phyloP scores from a whole-genome alignment of 2,113 vertebrate genomes.

The Nestor notabilis region DNA sequence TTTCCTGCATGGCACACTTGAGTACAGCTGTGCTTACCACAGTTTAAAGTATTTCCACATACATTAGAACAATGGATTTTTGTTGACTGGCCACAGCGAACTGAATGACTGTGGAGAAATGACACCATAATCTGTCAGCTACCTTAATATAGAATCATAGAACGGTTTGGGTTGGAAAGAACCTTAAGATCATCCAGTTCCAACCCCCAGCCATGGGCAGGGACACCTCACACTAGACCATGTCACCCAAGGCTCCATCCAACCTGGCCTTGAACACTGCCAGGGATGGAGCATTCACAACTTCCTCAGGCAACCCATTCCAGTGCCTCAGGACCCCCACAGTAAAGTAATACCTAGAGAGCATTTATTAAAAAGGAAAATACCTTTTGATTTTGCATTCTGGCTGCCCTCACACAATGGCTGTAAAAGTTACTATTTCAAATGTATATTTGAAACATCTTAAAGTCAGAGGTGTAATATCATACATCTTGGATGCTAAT shows the following conservation, averaged over 20 bases:
- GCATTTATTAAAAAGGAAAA: neutral
- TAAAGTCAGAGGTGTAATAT: neutral
- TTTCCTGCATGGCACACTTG: slow-evolving; percentile 89
- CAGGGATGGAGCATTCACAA: no score
- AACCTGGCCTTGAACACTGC: no score
- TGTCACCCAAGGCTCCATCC: no score
- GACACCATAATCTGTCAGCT: neutral
- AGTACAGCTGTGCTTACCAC: slow-evolving; percentile 87
- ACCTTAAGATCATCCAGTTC: no score
- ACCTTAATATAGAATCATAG: neutral
- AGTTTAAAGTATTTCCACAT: slow-evolving; percentile 88
- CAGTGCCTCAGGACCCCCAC: no score
- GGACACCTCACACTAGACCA: no score
- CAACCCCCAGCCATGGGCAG: no score
- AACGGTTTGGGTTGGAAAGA: no score
- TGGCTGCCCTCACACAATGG: neutral
- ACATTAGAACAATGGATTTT: slow-evolving; percentile 85
- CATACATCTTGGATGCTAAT: neutral
- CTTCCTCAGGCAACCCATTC: no score
- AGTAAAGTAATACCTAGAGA: neutral
- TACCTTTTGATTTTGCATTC: neutral
- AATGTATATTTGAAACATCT: neutral
- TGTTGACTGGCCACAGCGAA: slow-evolving; percentile 90
- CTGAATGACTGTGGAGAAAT: slow-evolving; percentile 84
- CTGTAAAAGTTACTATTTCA: neutral